Conservation (phyloP, 2,797 vertebrate genomes). For the Siniperca undulata region DNA sequence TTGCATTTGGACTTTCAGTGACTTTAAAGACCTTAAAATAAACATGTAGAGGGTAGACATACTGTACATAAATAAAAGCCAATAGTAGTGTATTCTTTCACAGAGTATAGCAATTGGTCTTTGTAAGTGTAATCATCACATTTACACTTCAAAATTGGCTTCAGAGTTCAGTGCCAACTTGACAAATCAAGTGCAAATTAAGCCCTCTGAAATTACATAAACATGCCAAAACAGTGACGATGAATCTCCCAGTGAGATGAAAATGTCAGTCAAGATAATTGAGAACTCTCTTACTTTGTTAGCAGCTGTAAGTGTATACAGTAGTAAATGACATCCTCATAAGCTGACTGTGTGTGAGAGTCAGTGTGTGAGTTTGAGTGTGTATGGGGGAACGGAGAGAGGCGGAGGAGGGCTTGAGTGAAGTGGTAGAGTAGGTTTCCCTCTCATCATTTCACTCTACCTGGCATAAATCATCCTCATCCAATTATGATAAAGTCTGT, state of each 20-base stretch:
- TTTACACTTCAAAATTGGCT: constrained; percentile 26
- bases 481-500: constrained; percentile 81
- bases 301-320: constrained; percentile 21
- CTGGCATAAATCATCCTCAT: constrained; percentile 81
- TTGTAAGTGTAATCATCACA: constrained; percentile 28
- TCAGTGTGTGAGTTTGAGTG: background rate
- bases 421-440: constrained; percentile 33
- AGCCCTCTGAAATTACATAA: constrained; percentile 46
- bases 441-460: constrained; percentile 68
- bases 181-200: constrained; percentile 50
- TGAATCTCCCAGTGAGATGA: constrained; percentile 56
- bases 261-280: constrained; percentile 68
- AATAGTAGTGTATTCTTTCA: background rate
- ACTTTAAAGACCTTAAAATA: constrained; percentile 1
- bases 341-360: constrained; percentile 21
- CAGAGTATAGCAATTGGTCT: constrained; percentile 4
- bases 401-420: background rate
- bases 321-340: constrained; percentile 52
- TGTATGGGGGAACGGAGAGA: background rate
- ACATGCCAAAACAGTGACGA: constrained; percentile 52
- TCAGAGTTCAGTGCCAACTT: constrained; percentile 22
- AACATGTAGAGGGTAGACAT: background rate
- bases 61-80: background rate
- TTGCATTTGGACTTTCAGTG: background rate
- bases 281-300: constrained; percentile 38